A percentile compares a stretch with the other conserved stretches of the same genome.
Evolutionary conservation across 2,888 invertebrate genomes (phyloP).

Genomic region (Apomyelois bistriatella): DNA sequence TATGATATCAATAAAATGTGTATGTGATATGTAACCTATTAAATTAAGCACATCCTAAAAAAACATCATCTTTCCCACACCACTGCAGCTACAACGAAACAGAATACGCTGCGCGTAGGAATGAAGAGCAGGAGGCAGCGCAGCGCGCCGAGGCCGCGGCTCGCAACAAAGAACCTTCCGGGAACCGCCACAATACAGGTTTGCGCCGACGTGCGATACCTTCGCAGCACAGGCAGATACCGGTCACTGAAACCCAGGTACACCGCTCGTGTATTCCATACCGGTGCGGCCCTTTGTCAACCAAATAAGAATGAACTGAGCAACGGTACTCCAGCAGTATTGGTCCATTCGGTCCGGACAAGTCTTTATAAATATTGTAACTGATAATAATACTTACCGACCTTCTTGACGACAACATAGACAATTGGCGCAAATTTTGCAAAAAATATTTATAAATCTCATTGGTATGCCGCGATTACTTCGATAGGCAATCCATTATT

Average conservation of each 20-base stretch:
- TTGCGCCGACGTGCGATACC: conserved; percentile 78
- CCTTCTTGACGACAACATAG: conserved; percentile 9
- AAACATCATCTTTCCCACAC: conserved; percentile 45
- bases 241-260: conserved; percentile 59
- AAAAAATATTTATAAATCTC: conserved; percentile 1
- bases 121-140: conserved; percentile 36
- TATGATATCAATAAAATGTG: no score
- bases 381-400: neutral
- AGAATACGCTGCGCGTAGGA: conserved; percentile 19
- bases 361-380: neutral
- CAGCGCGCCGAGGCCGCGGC: conserved; percentile 49
- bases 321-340: conserved; percentile 40
- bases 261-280: conserved; percentile 29
- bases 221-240: conserved; percentile 73
- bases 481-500: conserved; percentile 1
- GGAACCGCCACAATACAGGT: conserved; percentile 78
- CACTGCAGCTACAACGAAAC: conserved; percentile 35
- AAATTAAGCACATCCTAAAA: conserved; percentile 24
- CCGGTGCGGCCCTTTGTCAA: conserved; percentile 57
- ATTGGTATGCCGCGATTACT: neutral
- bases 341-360: conserved; percentile 11
- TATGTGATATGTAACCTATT: no score
- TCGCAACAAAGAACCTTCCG: conserved; percentile 74
- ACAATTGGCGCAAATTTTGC: conserved; percentile 4
- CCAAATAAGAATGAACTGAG: conserved; percentile 41